phyloP scores from a whole-genome alignment of 2,113 vertebrate genomes.

The Sardina pilchardus region DNA sequence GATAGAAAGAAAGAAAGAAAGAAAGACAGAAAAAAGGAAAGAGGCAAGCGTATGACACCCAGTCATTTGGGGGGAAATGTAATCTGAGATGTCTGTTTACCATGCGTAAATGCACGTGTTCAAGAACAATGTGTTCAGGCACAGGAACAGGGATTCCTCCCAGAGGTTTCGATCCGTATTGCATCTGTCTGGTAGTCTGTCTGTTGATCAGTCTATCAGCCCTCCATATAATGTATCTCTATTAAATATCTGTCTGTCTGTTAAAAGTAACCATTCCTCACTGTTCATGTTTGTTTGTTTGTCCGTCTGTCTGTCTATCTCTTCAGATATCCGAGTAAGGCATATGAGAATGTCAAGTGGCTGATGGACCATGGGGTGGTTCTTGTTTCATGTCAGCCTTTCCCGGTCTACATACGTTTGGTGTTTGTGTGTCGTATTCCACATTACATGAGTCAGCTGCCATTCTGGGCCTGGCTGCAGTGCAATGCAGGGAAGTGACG shows the following conservation, averaged over 20 bases:
- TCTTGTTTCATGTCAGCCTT: constrained; percentile 6
- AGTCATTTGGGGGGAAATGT: constrained; percentile 47
- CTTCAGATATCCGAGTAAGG: neutral
- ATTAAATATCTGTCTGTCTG: too few relatives aligned
- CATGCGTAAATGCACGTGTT: constrained; percentile 50
- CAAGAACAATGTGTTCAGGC: constrained; percentile 62
- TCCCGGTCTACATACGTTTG: neutral
- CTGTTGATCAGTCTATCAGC: constrained; percentile 17
- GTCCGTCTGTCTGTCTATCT: neutral
- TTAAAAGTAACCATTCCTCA: too few relatives aligned
- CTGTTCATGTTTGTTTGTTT: neutral
- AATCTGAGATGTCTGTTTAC: constrained; percentile 72
- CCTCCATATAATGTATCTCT: too few relatives aligned
- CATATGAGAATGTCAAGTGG: neutral
- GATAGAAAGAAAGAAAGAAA: neutral
- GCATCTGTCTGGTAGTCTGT: neutral
- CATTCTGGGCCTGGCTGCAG: neutral
- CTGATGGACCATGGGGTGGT: neutral
- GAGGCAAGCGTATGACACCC: constrained; percentile 20
- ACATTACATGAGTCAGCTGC: neutral
- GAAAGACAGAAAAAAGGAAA: neutral
- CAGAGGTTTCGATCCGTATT: neutral
- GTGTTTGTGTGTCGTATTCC: constrained; percentile 16
- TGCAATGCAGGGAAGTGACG: neutral
- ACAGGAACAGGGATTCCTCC: constrained; percentile 5